A percentile compares a stretch with the other conserved stretches of the same genome.
phyloP scores from a whole-genome alignment of 2,888 invertebrate genomes.

The Nephrotoma appendiculata region DNA sequence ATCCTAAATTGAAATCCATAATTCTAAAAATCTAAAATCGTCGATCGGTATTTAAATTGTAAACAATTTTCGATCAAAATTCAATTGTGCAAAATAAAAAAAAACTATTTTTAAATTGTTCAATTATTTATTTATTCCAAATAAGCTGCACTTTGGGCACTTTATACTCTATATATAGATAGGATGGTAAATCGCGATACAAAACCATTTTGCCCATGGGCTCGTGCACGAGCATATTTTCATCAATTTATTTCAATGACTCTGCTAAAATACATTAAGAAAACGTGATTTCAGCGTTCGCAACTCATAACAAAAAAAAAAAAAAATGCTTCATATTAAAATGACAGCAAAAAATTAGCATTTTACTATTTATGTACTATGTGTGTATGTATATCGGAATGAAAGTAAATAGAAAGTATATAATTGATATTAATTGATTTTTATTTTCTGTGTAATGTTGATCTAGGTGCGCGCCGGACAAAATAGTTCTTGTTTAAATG shows the following conservation, averaged over 20 bases:
- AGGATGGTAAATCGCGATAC: background rate
- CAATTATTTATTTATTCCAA: background rate
- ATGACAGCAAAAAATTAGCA: background rate
- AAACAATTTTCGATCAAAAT: background rate
- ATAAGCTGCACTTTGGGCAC: background rate
- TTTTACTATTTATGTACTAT: background rate
- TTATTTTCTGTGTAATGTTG: background rate
- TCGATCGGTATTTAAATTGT: background rate
- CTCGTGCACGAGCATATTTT: background rate
- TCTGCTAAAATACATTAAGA: background rate
- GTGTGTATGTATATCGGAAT: background rate
- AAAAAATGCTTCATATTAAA: background rate
- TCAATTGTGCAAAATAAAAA: background rate
- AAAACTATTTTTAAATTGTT: background rate
- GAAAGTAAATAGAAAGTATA: background rate
- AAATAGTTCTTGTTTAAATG: background rate
- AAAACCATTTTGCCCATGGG: background rate
- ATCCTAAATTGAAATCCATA: background rate
- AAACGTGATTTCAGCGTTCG: background rate
- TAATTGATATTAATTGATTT: background rate
- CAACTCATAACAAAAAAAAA: background rate
- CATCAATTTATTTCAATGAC: background rate
- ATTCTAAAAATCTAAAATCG: background rate
- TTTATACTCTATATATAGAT: background rate
- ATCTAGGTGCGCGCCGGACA: background rate